phyloP scores from a whole-genome alignment of 1,140 invertebrate species.

The Bombus soroeensis region DNA sequence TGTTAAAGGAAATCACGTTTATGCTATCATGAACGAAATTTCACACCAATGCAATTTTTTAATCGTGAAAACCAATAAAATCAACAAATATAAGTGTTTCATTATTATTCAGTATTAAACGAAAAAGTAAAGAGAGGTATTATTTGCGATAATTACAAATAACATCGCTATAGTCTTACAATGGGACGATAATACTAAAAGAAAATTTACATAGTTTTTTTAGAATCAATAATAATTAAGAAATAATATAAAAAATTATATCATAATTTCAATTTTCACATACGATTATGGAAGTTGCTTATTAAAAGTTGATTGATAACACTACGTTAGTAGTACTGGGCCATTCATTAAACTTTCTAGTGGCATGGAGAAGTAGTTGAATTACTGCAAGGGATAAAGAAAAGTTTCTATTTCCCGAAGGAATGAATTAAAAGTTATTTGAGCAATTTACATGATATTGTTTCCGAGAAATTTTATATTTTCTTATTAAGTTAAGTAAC shows the following conservation, averaged over 20 bases:
- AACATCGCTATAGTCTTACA: too few species aligned
- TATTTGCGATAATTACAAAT: too few species aligned
- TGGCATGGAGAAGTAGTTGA: neutral
- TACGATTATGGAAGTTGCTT: neutral
- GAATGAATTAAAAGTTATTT: neutral
- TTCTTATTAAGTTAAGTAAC: neutral
- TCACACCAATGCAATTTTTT: too few species aligned
- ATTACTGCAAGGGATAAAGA: neutral
- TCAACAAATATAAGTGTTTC: too few species aligned
- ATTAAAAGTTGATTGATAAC: neutral
- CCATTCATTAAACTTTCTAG: neutral
- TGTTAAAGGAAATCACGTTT: too few species aligned
- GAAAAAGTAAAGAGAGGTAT: too few species aligned
- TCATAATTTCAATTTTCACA: neutral
- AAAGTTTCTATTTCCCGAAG: neutral
- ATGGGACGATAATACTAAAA: too few species aligned
- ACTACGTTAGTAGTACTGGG: neutral
- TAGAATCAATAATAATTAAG: neutral
- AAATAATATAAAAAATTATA: neutral
- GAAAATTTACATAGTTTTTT: neutral
- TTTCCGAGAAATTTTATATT: conserved; percentile 1
- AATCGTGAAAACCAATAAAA: too few species aligned
- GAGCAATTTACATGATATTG: neutral
- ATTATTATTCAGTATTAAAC: too few species aligned
- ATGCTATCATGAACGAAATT: too few species aligned